Conservation (phyloP, 1,140 invertebrate genomes). For the Cepaea nemoralis region DNA sequence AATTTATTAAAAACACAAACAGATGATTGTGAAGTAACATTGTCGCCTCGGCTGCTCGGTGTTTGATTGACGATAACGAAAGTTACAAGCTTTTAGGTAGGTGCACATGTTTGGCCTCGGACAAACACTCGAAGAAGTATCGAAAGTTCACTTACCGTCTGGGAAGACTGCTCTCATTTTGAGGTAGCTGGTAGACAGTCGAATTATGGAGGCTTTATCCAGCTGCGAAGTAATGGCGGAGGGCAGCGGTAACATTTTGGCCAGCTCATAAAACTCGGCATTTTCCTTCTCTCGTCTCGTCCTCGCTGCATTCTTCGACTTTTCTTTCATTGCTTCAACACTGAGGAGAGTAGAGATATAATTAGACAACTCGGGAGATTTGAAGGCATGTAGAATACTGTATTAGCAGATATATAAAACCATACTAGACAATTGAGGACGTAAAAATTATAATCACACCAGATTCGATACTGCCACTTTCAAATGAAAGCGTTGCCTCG, state of each 20-base stretch:
- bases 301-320: slow-evolving; percentile 91
- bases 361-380: too few species aligned
- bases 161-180: slow-evolving; percentile 77
- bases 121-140: too few species aligned
- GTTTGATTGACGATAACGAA: too few species aligned
- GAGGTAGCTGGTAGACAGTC: slow-evolving; percentile 96
- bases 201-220: slow-evolving; percentile 98
- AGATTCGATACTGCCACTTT: not conserved
- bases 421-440: not conserved
- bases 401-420: too few species aligned
- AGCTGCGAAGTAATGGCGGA: slow-evolving; percentile 96
- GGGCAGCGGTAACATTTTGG: slow-evolving; percentile 96
- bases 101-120: too few species aligned
- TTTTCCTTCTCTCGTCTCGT: slow-evolving; percentile 96
- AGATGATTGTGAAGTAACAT: too few species aligned
- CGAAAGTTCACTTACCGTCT: slow-evolving; percentile 60
- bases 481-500: too few species aligned
- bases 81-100: too few species aligned
- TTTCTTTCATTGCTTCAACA: slow-evolving; percentile 82
- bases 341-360: slow-evolving; percentile 26
- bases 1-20: too few species aligned
- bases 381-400: too few species aligned
- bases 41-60: too few species aligned
- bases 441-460: not conserved
- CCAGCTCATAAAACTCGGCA: slow-evolving; percentile 97